Evolutionary conservation across 2,113 vertebrate species (phyloP).

Genomic region (Rhagologus leucostigma): DNA sequence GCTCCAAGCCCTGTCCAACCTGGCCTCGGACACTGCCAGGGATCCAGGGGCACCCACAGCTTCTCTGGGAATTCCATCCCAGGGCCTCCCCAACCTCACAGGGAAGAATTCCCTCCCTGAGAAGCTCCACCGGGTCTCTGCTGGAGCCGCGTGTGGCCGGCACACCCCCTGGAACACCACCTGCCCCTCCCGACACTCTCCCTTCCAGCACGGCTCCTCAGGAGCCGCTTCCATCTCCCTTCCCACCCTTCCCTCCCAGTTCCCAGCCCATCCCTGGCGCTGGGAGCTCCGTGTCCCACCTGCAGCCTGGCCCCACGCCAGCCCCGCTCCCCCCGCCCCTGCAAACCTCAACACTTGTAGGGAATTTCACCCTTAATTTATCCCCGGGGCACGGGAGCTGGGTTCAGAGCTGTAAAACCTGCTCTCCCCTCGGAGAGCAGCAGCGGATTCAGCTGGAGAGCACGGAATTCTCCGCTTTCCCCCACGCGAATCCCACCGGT

Average conservation of each 20-base stretch:
- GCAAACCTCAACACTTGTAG: background rate
- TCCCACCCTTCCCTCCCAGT: background rate
- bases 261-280: background rate
- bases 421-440: background rate
- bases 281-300: background rate
- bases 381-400: background rate
- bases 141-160: fast-evolving
- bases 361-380: background rate
- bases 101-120: background rate
- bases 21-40: background rate
- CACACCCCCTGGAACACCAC: background rate
- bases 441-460: background rate
- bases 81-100: background rate
- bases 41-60: background rate
- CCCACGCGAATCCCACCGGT: background rate
- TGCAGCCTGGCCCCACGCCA: slow-evolving; percentile 20
- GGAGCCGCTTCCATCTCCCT: background rate
- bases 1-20: background rate
- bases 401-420: slow-evolving; percentile 7
- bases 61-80: background rate
- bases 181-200: fast-evolving
- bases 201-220: background rate
- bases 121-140: fast-evolving
- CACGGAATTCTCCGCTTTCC: background rate
- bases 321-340: background rate